Evolutionary conservation across 2,797 vertebrate species (phyloP), one percentile per base, ranked within the genome.

Genomic region (Oreortyx pictus): DNA sequence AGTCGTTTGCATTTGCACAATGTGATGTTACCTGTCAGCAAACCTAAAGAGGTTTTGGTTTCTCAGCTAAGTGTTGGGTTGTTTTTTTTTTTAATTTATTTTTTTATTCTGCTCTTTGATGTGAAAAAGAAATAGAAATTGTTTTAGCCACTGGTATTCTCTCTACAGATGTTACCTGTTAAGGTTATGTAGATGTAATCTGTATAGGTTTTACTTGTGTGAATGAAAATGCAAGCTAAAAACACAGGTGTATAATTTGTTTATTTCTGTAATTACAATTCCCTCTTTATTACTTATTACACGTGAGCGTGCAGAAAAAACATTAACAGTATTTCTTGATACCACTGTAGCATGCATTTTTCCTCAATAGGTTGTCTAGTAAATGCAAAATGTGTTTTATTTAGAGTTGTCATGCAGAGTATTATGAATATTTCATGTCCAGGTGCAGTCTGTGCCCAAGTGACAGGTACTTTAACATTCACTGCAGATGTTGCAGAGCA

Each of bases 181-280:
- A n/a, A n/a, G 31, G 18, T 31, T 31, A 31, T 56, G 18, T n/a
- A n/a, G 18, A n/a, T 56, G 1, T 57, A 41, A 43, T 68, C 46
- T 59, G 6, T 33, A 2, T 49, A 49, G 19, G 24, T 76, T 91
- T 76, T 43, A 31, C 22, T 39, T 66, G 33, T 43, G 11, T 43
- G 4, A 7, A 1, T 35, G 29, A 68, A n/a, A 39, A 23, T 0
- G 0, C 35, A 33, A 60, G 37, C 23, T 41, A 27, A 33, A 72
- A 49, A 22, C n/a, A 1, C 1, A 1, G 29, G 8, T 73, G 11
- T 43, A 11, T 14, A 76, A 50, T 15, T 50, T 86, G 2, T 22
- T 50, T 73, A 31, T 60, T 66, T 75, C n/a, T 82, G 43, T 87
- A 57, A 37, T 57, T 0, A 0, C 59, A 60, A 49, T 89, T 89